Conservation (phyloP, 2,113 vertebrate species). For the Scartelaos histophorus region DNA sequence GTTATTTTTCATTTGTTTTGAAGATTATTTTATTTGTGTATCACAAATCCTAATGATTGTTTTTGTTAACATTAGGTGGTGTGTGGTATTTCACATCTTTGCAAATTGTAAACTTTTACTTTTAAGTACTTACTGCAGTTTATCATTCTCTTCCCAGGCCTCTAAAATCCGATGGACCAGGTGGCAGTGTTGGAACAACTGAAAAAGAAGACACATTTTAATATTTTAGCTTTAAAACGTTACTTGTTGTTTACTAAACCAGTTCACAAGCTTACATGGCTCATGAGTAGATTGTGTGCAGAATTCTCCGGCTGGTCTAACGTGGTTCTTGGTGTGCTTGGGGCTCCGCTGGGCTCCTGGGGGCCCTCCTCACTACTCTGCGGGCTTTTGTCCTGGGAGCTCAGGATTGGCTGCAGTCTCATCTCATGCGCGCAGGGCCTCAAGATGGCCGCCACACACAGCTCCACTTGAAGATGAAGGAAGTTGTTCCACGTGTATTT, state of each 20-base stretch:
- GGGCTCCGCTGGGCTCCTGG: slow-evolving; percentile 41
- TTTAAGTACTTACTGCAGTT: slow-evolving; percentile 89
- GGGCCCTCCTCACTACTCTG: slow-evolving; percentile 22
- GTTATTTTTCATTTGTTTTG: no score
- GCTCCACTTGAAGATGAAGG: slow-evolving; percentile 95
- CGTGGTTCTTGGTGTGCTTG: slow-evolving; percentile 33
- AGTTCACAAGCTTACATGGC: slow-evolving; percentile 64
- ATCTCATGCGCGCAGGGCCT: slow-evolving; percentile 82
- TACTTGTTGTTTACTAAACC: slow-evolving; percentile 10
- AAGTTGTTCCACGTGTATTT: slow-evolving; percentile 99
- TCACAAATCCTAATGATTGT: no score
- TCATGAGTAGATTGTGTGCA: slow-evolving; percentile 83
- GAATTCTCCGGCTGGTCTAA: slow-evolving; percentile 44
- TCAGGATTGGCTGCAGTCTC: slow-evolving; percentile 58
- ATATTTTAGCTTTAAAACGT: neutral
- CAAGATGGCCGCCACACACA: slow-evolving; percentile 91
- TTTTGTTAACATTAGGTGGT: no score
- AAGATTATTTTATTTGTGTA: no score
- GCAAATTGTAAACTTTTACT: neutral
- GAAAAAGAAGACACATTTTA: slow-evolving; percentile 13
- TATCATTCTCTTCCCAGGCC: slow-evolving; percentile 96
- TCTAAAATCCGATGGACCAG: slow-evolving; percentile 92
- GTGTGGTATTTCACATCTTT: no score
- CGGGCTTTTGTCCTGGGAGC: slow-evolving; percentile 57
- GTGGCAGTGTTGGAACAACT: slow-evolving; percentile 95